These are phyloP conservation scores for Philotrypesis tridentata DNA, from an alignment of 1,140 invertebrate species.

Conservation along the genomic window DNA sequence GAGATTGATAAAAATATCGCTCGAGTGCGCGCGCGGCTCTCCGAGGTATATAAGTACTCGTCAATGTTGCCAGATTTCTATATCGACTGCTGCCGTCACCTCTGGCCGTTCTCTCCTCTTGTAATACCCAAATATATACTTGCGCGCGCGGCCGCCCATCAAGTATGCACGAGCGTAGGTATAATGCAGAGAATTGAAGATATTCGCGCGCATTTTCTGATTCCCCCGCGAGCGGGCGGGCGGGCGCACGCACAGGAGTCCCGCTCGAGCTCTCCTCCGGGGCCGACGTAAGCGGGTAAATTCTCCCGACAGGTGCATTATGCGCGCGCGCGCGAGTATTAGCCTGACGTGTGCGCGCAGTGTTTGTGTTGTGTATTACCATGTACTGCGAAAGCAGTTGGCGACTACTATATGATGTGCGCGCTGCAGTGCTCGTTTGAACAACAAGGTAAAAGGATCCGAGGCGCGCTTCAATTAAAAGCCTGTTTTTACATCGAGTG, in stretches of 20 bases:
- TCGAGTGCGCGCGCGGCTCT: too few species aligned
- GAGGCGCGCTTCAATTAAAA: slow-evolving; percentile 10
- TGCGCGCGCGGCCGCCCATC: too few species aligned
- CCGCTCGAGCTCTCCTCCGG: neutral
- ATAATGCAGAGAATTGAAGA: slow-evolving; percentile 24
- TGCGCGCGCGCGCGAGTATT: neutral
- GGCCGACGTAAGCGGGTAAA: neutral
- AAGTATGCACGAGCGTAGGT: too few species aligned
- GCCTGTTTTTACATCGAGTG: slow-evolving; percentile 15
- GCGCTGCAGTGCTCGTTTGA: neutral
- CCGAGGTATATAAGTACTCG: too few species aligned
- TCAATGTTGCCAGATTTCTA: too few species aligned
- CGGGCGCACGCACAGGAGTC: too few species aligned
- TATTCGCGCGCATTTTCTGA: slow-evolving; percentile 5
- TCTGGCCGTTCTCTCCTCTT: too few species aligned
- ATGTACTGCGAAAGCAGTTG: neutral
- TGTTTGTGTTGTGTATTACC: neutral
- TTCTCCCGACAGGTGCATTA: neutral
- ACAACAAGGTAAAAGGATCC: slow-evolving; percentile 1
- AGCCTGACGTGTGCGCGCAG: neutral
- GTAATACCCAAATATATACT: too few species aligned
- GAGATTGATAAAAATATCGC: too few species aligned
- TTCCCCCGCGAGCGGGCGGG: slow-evolving; percentile 19
- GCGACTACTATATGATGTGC: neutral
- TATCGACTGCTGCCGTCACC: too few species aligned